These are phyloP conservation scores for Drosophila subobscura DNA, from an alignment of 1,140 invertebrate species.

Conservation along the genomic window DNA sequence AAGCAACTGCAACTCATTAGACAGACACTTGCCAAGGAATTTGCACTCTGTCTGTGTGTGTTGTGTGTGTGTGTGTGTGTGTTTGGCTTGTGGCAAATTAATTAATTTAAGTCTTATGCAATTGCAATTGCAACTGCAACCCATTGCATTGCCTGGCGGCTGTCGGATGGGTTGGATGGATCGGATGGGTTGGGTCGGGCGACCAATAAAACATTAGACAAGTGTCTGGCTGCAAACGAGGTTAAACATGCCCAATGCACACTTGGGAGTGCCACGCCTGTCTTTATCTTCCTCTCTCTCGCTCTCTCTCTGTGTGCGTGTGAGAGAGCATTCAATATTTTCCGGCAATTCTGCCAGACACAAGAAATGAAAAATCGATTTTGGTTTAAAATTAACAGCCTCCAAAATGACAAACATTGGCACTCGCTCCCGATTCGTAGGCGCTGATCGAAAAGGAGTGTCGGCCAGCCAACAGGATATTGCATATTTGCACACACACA, in stretches of 20 bases:
- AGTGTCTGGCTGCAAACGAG: constrained; percentile 73
- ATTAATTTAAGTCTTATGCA: constrained; percentile 82
- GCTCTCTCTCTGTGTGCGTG: constrained; percentile 1
- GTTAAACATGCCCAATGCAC: constrained; percentile 70
- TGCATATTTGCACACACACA: constrained; percentile 66
- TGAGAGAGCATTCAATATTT: constrained; percentile 68
- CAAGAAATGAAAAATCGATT: constrained; percentile 71
- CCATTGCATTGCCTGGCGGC: constrained; percentile 50
- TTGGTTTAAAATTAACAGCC: constrained; percentile 81
- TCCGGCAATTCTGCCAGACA: constrained; percentile 64
- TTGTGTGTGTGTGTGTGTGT: constrained; percentile 24
- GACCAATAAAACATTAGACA: constrained; percentile 80
- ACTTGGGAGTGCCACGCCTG: constrained; percentile 53
- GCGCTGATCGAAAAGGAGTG: background rate
- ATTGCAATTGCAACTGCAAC: constrained; percentile 71
- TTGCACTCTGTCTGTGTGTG: constrained; percentile 33
- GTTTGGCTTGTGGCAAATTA: constrained; percentile 57
- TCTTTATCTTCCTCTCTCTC: background rate
- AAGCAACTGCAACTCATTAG: constrained; percentile 72
- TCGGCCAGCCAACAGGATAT: constrained; percentile 61
- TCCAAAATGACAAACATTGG: constrained; percentile 80
- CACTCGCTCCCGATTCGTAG: constrained; percentile 58
- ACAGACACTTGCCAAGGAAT: constrained; percentile 76
- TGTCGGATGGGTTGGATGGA: too few species aligned
- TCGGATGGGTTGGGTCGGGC: constrained; percentile 18